phyloP scores from a whole-genome alignment of 2,888 invertebrate genomes.

The Lasioglossum pauxillum region DNA sequence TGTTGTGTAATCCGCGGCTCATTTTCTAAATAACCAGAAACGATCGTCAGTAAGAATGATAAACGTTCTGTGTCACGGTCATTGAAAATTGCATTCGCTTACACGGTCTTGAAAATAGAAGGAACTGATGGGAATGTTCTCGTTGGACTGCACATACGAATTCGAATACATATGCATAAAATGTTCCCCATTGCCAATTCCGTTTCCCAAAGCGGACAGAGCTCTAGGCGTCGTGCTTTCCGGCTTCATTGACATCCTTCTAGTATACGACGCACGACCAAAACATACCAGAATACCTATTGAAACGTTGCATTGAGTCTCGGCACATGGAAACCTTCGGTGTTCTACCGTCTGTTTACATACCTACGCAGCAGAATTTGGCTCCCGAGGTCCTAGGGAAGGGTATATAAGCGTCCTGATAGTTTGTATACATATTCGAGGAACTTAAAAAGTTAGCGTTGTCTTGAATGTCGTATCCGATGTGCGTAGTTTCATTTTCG shows the following conservation, averaged over 20 bases:
- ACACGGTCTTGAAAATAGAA: slow-evolving; percentile 93
- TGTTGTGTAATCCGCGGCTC: slow-evolving; percentile 75
- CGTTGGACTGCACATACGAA: slow-evolving; percentile 78
- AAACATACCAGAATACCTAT: slow-evolving; percentile 92
- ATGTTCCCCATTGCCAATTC: slow-evolving; percentile 85
- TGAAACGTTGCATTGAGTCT: slow-evolving; percentile 11
- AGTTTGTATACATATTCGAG: slow-evolving; percentile 80
- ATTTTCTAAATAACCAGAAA: slow-evolving; percentile 72
- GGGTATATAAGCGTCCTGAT: slow-evolving; percentile 93
- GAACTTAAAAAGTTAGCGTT: slow-evolving; percentile 80
- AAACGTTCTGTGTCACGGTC: background rate
- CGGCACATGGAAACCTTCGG: background rate
- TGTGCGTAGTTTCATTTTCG: slow-evolving; percentile 79
- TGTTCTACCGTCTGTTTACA: slow-evolving; percentile 59
- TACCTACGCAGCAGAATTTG: slow-evolving; percentile 94
- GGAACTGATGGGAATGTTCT: slow-evolving; percentile 88
- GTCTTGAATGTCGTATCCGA: slow-evolving; percentile 80
- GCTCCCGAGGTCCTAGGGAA: slow-evolving; percentile 98
- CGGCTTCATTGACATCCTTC: slow-evolving; percentile 89
- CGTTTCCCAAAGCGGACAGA: slow-evolving; percentile 89
- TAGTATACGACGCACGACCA: slow-evolving; percentile 89
- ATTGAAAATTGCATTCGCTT: slow-evolving; percentile 73
- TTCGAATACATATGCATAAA: slow-evolving; percentile 86
- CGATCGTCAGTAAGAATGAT: slow-evolving; percentile 13
- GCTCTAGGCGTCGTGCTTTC: slow-evolving; percentile 93